Base-by-base conservation (phyloP, 2,888 invertebrate species). In the Drosophila putrida region DNA sequence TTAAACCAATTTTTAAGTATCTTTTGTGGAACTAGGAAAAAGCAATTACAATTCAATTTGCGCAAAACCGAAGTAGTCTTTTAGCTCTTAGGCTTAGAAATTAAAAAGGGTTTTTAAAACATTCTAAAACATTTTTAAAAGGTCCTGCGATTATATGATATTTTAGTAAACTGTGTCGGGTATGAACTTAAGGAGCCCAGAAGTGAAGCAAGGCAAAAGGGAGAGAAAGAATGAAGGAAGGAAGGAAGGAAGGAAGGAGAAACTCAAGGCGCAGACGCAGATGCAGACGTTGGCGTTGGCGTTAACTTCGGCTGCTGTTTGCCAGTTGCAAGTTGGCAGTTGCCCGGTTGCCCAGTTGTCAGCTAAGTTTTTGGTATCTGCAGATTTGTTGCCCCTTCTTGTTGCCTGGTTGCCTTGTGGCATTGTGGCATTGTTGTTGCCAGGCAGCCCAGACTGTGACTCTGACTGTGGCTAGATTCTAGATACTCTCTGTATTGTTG, bases 381-480 rank as follows among this genome's bases (percentile, higher is more conserved):
- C 53, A 49, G 60, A 75, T 75, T 66, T 75, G 75, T 75, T 71
- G 74, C 71, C 58, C 60, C 71, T 62, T 75, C 36, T 53, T 51
- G 50, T 51, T 39, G 49, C 25, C 28, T 28, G 5, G 50, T 51
- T 51, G 49, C 25, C 25, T 53, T 20, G 53, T 53, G 20, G 50
- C 47, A 15, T 50, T 15, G 75, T 69, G 74, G 75, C 74, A 75
- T 68, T 76, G 69, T 74, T 76, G 74, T 74, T 76, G 74, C 74
- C 59, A 73, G 65, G 60, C 70, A 47, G 65, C 50, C 65, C 55
- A 70, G 63, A 64, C 74, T 57, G 62, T 35, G 13, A 46, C 15
- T 59, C 25, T 49, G 68, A 44, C 50, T 41, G 60, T 36, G 70
- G 66, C 82, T 71, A 75, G 80, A 81, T 81, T 81, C 82, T 86